phyloP scores from a whole-genome alignment of 2,797 vertebrate species.

The Siniperca scherzeri region DNA sequence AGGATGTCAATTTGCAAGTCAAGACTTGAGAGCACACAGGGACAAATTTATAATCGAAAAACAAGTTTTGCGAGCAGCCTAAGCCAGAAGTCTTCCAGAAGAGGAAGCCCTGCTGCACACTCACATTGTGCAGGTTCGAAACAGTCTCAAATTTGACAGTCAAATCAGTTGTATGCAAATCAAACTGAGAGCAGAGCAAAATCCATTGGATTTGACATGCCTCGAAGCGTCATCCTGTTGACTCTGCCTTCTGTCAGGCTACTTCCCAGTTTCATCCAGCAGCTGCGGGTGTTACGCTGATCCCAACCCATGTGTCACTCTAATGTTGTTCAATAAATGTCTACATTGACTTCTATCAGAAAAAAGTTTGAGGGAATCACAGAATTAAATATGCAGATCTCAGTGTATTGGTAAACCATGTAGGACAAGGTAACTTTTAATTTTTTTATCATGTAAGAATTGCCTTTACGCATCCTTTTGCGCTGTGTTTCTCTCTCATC shows the following conservation, averaged over 20 bases:
- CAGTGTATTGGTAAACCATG: not conserved
- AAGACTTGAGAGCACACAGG: constrained; percentile 13
- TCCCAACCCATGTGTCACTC: constrained; percentile 24
- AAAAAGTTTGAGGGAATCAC: not conserved
- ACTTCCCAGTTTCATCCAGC: constrained; percentile 23
- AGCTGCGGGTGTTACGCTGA: constrained; percentile 34
- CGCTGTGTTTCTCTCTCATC: constrained; percentile 6
- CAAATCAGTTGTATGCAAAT: constrained; percentile 57
- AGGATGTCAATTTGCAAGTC: constrained; percentile 3
- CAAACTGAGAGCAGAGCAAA: constrained; percentile 41
- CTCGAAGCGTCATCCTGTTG: constrained; percentile 53
- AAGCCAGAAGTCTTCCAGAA: constrained; percentile 12
- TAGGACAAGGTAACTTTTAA: not conserved
- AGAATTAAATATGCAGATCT: constrained; percentile 12
- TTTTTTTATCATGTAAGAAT: constrained; percentile 8
- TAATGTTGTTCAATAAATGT: constrained; percentile 9
- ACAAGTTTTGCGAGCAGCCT: constrained; percentile 22
- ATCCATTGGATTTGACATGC: constrained; percentile 61
- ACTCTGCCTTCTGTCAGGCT: constrained; percentile 49
- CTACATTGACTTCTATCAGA: constrained; percentile 15
- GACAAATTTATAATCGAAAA: constrained; percentile 24
- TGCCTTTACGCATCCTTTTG: constrained; percentile 17
- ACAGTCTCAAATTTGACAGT: constrained; percentile 53
- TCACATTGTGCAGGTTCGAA: no score
- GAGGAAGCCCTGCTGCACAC: no score